Conservation (phyloP, 2,113 vertebrate species). For the Microcebus murinus region DNA sequence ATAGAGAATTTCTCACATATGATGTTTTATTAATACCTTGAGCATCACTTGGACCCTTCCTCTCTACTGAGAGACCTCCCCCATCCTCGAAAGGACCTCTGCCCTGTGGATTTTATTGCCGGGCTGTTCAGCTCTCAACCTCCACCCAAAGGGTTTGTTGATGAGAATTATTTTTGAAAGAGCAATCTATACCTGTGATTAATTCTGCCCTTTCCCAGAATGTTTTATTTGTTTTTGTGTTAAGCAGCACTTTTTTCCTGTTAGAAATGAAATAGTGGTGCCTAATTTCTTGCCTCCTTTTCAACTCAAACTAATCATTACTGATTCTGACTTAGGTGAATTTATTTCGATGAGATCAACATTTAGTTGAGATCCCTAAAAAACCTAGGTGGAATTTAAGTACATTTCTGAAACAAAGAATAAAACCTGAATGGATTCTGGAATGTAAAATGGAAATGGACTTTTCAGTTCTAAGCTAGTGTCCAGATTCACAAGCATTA, state of each 20-base stretch:
- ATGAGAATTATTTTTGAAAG: not conserved
- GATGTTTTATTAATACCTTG: not conserved
- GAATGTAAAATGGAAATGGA: not conserved
- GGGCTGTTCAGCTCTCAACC: not conserved
- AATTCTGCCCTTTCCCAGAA: not conserved
- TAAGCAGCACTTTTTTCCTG: not conserved
- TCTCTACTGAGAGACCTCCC: not conserved
- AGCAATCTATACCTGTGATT: not conserved
- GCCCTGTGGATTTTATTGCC: not conserved
- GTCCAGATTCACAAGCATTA: not conserved
- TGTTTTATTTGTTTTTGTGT: not conserved
- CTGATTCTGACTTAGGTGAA: not conserved
- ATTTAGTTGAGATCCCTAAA: not conserved
- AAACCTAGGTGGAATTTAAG: not conserved
- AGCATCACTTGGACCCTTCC: not conserved
- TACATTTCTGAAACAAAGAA: constrained; percentile 21
- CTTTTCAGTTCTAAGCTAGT: not conserved
- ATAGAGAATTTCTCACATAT: not conserved
- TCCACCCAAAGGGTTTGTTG: not conserved
- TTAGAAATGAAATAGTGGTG: constrained; percentile 6
- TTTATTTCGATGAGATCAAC: not conserved
- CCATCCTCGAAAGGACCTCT: not conserved
- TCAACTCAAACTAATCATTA: not conserved
- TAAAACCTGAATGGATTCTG: constrained; percentile 1
- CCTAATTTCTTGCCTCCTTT: not conserved